A percentile compares a stretch with the other conserved stretches of the same genome.
Evolutionary conservation across 2,113 vertebrate genomes (phyloP).

Genomic region (Sebastes fasciatus): DNA sequence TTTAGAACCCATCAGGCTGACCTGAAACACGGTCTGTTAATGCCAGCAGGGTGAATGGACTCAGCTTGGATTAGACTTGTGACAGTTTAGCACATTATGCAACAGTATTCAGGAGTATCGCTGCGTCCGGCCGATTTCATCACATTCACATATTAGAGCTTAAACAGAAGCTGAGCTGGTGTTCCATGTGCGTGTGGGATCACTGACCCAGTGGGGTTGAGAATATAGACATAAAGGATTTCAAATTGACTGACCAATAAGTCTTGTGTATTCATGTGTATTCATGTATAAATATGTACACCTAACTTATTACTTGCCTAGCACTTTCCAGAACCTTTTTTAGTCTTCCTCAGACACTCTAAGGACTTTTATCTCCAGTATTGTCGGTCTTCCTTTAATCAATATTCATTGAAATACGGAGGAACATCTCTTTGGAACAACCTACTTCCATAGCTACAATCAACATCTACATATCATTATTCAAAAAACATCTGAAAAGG

Average conservation of each 20-base stretch:
- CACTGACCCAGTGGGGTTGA: neutral
- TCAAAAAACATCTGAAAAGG: no score
- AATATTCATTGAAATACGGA: no score
- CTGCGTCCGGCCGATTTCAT: conserved; percentile 19
- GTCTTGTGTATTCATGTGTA: no score
- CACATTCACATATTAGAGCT: conserved; percentile 14
- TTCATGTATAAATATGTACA: no score
- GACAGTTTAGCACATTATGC: conserved; percentile 27
- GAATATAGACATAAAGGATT: neutral
- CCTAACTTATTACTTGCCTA: no score
- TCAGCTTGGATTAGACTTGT: conserved; percentile 40
- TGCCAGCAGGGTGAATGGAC: neutral
- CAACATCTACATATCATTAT: no score
- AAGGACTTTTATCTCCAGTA: no score
- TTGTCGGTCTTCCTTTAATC: no score
- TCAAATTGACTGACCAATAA: neutral
- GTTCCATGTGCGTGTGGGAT: neutral
- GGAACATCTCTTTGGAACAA: no score
- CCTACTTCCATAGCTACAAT: no score
- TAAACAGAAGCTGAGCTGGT: conserved; percentile 27
- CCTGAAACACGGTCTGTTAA: neutral
- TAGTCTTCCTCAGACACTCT: no score
- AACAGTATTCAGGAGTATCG: conserved; percentile 26
- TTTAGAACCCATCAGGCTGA: neutral
- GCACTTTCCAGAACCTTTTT: no score